A percentile compares a stretch with the other conserved stretches of the same genome.
These are phyloP conservation scores for Okamejei kenojei DNA, from an alignment of 2,797 vertebrate genomes.

Conservation along the genomic window DNA sequence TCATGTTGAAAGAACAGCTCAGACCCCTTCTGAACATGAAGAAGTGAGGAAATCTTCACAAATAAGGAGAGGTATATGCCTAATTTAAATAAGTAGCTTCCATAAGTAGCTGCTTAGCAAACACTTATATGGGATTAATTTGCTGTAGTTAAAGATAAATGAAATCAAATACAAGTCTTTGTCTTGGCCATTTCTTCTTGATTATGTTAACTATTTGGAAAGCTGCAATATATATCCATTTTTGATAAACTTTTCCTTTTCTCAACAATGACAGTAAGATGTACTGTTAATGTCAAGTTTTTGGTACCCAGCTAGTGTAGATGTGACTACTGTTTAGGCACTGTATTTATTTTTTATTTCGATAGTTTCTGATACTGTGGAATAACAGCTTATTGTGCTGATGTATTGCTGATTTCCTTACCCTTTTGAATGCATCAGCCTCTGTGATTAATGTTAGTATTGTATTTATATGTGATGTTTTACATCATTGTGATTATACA, in stretches of 20 bases:
- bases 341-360: neutral
- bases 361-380: neutral
- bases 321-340: neutral
- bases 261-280: neutral
- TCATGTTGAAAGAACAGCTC: neutral
- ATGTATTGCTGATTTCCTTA: neutral
- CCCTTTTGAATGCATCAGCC: neutral
- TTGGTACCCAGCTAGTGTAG: neutral
- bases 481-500: neutral
- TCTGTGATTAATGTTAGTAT: neutral
- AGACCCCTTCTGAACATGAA: neutral
- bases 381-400: no score
- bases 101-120: no score
- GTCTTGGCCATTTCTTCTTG: neutral
- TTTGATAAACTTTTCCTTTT: neutral
- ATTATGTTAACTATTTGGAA: neutral
- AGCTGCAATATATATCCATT: neutral
- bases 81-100: neutral
- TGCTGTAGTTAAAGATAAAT: neutral
- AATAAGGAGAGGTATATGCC: constrained; percentile 4
- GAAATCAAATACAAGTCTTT: neutral
- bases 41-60: neutral
- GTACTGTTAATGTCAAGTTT: neutral
- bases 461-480: neutral
- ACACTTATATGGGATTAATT: neutral